Conservation (phyloP, 2,113 vertebrate species). For the Myrmophylax atrothorax region DNA sequence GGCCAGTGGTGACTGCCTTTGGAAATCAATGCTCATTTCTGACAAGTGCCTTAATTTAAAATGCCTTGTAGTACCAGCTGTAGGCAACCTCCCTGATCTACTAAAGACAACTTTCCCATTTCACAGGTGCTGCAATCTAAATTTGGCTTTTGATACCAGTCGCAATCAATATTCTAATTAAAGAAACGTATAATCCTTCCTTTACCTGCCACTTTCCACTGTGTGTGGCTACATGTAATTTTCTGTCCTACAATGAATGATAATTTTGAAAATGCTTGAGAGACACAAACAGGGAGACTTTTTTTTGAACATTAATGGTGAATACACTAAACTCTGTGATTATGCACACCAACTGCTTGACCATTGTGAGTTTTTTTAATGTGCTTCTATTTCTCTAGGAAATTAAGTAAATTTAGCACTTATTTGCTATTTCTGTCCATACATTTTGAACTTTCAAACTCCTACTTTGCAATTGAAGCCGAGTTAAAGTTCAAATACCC, state of each 20-base stretch:
- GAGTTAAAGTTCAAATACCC: background rate
- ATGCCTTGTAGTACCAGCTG: background rate
- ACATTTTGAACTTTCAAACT: background rate
- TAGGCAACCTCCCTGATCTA: background rate
- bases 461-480: background rate
- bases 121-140: background rate
- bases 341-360: background rate
- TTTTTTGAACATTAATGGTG: background rate
- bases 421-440: background rate
- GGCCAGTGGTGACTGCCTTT: background rate
- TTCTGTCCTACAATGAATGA: background rate
- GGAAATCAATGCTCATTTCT: background rate
- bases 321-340: background rate
- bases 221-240: background rate
- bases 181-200: background rate
- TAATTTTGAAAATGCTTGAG: background rate
- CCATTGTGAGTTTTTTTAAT: background rate
- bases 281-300: background rate
- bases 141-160: background rate
- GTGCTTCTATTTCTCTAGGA: background rate
- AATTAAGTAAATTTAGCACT: background rate
- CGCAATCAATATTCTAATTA: background rate
- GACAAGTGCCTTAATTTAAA: background rate
- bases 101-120: background rate
- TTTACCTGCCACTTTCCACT: background rate